Base-by-base conservation (phyloP, 2,888 invertebrate species). In the Sarcophaga carnaria region DNA sequence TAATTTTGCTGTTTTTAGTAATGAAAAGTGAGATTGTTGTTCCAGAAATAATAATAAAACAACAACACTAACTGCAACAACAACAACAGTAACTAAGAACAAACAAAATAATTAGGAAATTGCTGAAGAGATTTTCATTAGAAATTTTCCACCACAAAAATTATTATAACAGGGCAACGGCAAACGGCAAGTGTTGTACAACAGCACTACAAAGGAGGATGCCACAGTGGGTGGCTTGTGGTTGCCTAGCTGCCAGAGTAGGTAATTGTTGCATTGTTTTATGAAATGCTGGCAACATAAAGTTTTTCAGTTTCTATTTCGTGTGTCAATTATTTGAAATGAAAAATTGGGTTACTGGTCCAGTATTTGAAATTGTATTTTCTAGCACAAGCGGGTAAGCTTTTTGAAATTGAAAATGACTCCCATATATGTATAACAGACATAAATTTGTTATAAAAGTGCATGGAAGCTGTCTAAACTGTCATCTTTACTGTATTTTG, bases 41-140 rank as follows among this genome's bases (percentile, higher is more conserved):
- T 54, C 63, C 25, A n/a, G 17, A 47, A 66, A 71, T 45, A 62
- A 66, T 75, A 37, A 37, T 70, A 47, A 37, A 37, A 37, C 37
- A 37, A 37, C 2, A 37, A 37, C 8, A 8, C 8, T 8, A 37
- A 37, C 22, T 69, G 25, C 11, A 17, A 74, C 59, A 72, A 66
- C 45, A 69, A 8, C 70, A 71, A 74, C 22, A 63, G 60, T 64
- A 54, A 62, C n/a, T 70, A 20, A 59, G 47, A 77, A 81, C 69
- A 67, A 85, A 74, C 69, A 78, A 75, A 82, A 78, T 71, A 59
- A 82, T 79, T 85, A 79, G 75, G 75, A 85, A 85, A 85, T 37
- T 37, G 37, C 37, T 37, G 37, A 37, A 37, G 37, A 37, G 37
- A 37, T 8, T 37, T 37, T 37, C 37, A 37, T 37, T 37, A 37